These are phyloP conservation scores for Ammodytes dubius DNA, from an alignment of 2,113 vertebrate species.

Conservation along the genomic window DNA sequence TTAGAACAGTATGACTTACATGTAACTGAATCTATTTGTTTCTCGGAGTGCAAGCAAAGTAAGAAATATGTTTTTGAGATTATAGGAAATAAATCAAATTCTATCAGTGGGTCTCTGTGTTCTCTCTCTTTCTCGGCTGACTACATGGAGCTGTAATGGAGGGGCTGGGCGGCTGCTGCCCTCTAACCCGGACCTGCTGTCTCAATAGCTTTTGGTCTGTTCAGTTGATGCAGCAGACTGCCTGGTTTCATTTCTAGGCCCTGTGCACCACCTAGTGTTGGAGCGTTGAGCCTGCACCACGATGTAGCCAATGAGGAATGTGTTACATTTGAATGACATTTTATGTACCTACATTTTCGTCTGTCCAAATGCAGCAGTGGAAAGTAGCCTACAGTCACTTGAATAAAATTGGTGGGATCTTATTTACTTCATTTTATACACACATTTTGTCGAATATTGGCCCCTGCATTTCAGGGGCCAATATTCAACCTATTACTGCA, in stretches of 20 bases:
- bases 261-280: conserved; percentile 56
- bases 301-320: not conserved
- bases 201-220: not conserved
- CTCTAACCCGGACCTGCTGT: not conserved
- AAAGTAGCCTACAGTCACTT: not conserved
- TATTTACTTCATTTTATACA: not conserved
- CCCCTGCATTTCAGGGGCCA: not conserved
- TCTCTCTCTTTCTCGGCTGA: conserved; percentile 26
- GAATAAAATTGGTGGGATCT: not conserved
- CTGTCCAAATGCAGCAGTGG: not conserved
- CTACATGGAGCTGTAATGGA: not conserved
- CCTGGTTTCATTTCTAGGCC: not conserved
- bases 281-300: not conserved
- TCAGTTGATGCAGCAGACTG: not conserved
- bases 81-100: conserved; percentile 91
- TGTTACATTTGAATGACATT: not conserved
- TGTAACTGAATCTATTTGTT: conserved; percentile 83
- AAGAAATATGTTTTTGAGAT: conserved; percentile 87
- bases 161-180: not conserved
- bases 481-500: not conserved
- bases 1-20: conserved; percentile 53
- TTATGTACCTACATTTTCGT: not conserved
- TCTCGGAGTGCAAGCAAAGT: conserved; percentile 85
- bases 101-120: conserved; percentile 79
- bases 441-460: too few relatives aligned